Evolutionary conservation across 2,113 vertebrate species (phyloP).

Genomic region (Chunga burmeisteri): DNA sequence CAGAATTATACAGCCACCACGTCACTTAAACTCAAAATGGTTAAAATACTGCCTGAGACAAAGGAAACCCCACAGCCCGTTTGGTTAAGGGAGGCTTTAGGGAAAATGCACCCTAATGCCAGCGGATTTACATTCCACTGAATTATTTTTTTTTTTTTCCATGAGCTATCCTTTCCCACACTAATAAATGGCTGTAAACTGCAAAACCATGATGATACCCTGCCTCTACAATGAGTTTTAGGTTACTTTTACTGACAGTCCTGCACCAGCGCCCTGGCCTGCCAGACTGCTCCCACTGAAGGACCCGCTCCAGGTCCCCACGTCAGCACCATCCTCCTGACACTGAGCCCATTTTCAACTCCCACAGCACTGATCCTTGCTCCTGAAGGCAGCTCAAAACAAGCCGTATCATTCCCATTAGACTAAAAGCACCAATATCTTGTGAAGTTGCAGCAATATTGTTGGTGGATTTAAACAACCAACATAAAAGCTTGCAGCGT

Average conservation of each 20-base stretch:
- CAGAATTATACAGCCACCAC: neutral
- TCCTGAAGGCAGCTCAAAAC: slow-evolving; percentile 35
- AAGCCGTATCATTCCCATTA: neutral
- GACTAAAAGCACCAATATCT: neutral
- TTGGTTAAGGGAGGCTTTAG: neutral
- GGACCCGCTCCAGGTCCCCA: neutral
- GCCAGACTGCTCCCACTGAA: accelerated
- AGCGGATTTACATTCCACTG: neutral
- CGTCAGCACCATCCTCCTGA: neutral
- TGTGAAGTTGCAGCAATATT: neutral
- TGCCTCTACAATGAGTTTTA: neutral
- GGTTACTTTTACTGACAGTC: neutral
- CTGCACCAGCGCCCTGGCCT: neutral
- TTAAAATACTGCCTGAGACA: neutral
- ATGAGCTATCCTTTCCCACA: neutral
- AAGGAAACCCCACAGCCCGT: neutral
- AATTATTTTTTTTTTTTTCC: neutral
- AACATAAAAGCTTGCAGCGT: neutral
- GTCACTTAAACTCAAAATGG: neutral
- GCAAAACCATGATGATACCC: neutral
- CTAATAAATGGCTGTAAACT: neutral
- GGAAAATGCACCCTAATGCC: neutral
- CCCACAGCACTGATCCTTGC: neutral
- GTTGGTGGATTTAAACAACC: slow-evolving; percentile 14
- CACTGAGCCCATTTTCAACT: neutral